A percentile compares a stretch with the other conserved stretches of the same genome.
These are phyloP conservation scores for Meles meles DNA, from an alignment of 2,113 vertebrate species.

Conservation along the genomic window DNA sequence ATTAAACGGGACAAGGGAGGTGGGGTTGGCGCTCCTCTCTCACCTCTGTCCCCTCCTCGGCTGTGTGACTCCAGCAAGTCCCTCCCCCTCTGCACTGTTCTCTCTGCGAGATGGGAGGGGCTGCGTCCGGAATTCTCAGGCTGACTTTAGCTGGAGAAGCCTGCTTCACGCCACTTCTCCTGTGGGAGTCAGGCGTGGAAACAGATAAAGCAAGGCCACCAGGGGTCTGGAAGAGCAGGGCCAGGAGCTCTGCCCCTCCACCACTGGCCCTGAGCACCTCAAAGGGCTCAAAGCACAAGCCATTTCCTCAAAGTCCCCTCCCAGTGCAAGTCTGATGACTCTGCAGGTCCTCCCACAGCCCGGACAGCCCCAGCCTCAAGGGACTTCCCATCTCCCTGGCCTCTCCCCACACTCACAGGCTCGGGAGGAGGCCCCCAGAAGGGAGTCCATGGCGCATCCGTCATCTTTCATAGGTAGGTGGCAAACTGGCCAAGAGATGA, in stretches of 20 bases:
- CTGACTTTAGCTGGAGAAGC: not conserved
- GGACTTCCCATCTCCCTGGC: too few relatives aligned
- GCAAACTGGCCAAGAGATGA: fast-evolving
- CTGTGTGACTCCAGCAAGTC: not conserved
- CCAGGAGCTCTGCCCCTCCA: fast-evolving
- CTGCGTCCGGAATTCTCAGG: not conserved
- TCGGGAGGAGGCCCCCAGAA: not conserved
- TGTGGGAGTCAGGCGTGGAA: not conserved
- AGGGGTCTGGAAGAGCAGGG: fast-evolving
- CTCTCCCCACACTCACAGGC: not conserved
- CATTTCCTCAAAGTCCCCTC: not conserved
- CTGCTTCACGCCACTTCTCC: fast-evolving
- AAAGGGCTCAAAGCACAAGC: not conserved
- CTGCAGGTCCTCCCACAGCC: not conserved
- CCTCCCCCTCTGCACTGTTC: not conserved
- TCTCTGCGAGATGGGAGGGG: not conserved
- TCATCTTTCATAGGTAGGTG: not conserved
- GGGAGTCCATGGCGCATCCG: not conserved
- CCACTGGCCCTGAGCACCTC: not conserved
- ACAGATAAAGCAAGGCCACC: not conserved
- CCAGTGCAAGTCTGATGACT: not conserved
- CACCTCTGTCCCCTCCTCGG: not conserved
- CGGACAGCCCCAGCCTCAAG: fast-evolving
- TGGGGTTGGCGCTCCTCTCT: fast-evolving
- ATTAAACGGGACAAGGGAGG: not conserved